Evolutionary conservation across 2,888 invertebrate genomes (phyloP), one percentile per base, ranked within the genome.

Genomic region (Eupeodes latifasciatus): DNA sequence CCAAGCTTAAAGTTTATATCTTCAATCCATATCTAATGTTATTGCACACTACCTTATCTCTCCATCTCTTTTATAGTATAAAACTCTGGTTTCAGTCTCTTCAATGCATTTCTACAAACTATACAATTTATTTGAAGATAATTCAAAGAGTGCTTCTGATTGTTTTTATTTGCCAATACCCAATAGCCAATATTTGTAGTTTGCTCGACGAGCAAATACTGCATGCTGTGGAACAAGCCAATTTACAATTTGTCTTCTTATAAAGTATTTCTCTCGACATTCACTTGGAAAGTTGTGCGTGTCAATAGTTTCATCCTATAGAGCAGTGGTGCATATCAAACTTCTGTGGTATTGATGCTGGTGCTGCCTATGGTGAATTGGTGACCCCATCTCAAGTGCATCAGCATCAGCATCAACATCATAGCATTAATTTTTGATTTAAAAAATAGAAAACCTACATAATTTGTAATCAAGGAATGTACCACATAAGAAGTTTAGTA

Each of bases 261-360:
- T 19, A 4, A 5, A n/a, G n/a, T 78, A 55, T 74, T 57, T 44
- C 14, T 47, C 57, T 49, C n/a, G 76, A 84, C 76, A 80, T 81
- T 84, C 84, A 84, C 80, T 87, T 87, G 84, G 87, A 87, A 84
- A 87, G 87, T 87, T 87, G 87, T 84, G 84, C 84, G 80, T 84
- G 87, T 87, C 84, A 87, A 87, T 87, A 87, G 83, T 80, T 77
- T 59, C 87, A 87, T 87, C 59, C 27, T 79, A 76, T 79, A 76
- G 19, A 12, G 12, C 19, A 51, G 53, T 71, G 71, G 51, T 55
- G 71, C 71, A 71, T 44, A 71, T 55, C 69, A 53, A 53, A 55
- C 40, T 34, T 12, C 7, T 40, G 40, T 40, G 3, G n/a, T 53
- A 9, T 9, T 55, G 16, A 19, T 0, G 19, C 10, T 40, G 66